These are phyloP conservation scores for Cololabis saira DNA, from an alignment of 2,113 vertebrate species.

Conservation along the genomic window DNA sequence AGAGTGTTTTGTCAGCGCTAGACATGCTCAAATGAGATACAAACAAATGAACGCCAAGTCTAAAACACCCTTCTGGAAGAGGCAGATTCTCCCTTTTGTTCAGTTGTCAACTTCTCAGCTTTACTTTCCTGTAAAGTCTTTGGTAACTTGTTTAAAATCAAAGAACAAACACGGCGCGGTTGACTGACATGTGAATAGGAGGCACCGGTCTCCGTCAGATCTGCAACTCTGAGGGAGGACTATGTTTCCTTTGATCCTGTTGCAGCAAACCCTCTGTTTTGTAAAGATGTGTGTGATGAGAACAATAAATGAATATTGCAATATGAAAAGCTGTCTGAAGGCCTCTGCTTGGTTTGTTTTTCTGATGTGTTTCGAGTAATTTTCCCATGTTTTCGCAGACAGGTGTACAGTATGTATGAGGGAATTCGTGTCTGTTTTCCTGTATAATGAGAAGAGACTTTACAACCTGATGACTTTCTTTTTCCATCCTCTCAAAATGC, in stretches of 20 bases:
- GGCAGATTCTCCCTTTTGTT: slow-evolving; percentile 15
- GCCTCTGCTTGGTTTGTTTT: slow-evolving; percentile 20
- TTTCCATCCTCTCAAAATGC: no score
- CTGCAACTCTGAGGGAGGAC: slow-evolving; percentile 50
- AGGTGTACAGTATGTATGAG: not conserved
- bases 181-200: slow-evolving; percentile 56
- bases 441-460: not conserved
- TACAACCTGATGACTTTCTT: not conserved
- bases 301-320: slow-evolving; percentile 81
- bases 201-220: slow-evolving; percentile 49
- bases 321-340: slow-evolving; percentile 52
- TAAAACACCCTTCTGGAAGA: slow-evolving; percentile 9
- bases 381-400: not conserved
- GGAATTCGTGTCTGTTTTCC: not conserved
- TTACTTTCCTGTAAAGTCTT: slow-evolving; percentile 40
- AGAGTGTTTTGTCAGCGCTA: slow-evolving; percentile 6
- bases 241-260: slow-evolving; percentile 62
- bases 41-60: slow-evolving; percentile 7
- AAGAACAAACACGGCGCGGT: slow-evolving; percentile 30
- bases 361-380: slow-evolving; percentile 12
- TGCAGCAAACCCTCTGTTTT: slow-evolving; percentile 71
- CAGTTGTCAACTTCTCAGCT: slow-evolving; percentile 1
- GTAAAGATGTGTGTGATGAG: slow-evolving; percentile 76
- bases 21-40: not conserved
- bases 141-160: slow-evolving; percentile 25